Evolutionary conservation across 2,888 invertebrate species (phyloP).

Genomic region (Lepidochrysops patricia): DNA sequence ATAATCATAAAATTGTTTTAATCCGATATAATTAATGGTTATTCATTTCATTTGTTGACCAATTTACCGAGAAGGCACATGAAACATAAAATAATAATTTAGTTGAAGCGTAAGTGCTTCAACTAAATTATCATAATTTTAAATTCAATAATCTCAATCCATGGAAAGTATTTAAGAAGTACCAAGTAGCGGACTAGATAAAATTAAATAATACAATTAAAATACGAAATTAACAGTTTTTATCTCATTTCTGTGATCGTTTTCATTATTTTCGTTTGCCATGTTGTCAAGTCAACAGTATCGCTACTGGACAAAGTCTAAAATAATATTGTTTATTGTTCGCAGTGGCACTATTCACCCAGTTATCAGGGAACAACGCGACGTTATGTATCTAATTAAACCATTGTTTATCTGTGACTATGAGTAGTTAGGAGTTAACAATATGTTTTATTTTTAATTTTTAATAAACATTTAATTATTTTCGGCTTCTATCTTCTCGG

Average conservation of each 20-base stretch:
- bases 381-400: background rate
- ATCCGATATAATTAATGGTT: background rate
- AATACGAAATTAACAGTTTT: background rate
- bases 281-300: background rate
- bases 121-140: too few relatives aligned
- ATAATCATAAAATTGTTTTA: background rate
- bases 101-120: too few relatives aligned
- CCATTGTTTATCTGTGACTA: background rate
- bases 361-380: background rate
- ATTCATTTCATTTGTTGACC: background rate
- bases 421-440: too few relatives aligned
- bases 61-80: background rate
- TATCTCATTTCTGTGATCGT: too few relatives aligned
- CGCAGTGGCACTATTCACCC: background rate
- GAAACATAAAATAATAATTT: background rate
- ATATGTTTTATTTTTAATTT: background rate
- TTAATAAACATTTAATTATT: background rate
- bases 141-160: too few relatives aligned
- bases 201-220: background rate
- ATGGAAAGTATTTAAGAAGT: too few relatives aligned
- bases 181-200: too few relatives aligned
- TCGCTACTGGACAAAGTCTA: background rate
- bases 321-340: background rate
- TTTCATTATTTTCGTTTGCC: background rate
- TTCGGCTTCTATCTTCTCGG: too few relatives aligned